Conservation (phyloP, 2,888 invertebrate genomes). For the Vandiemenella viatica region DNA sequence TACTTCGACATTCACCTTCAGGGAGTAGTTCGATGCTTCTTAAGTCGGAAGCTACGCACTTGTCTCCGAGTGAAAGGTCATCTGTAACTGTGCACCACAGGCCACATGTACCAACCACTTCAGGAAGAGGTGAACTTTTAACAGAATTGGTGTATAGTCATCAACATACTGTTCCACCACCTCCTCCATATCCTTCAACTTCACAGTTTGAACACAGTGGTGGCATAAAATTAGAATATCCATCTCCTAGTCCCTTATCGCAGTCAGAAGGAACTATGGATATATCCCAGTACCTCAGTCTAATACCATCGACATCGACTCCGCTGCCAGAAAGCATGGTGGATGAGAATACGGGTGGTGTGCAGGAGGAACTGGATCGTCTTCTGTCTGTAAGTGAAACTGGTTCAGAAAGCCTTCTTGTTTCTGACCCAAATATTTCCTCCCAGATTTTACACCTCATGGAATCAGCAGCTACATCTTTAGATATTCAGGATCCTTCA, state of each 20-base stretch:
- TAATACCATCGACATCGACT: not conserved
- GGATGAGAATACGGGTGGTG: not conserved
- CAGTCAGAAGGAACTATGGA: slow-evolving; percentile 1
- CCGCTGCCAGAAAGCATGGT: not conserved
- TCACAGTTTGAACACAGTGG: not conserved
- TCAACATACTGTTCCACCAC: slow-evolving; percentile 3
- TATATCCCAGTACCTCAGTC: slow-evolving; percentile 1
- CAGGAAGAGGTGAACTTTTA: not conserved
- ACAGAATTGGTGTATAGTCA: slow-evolving; percentile 6
- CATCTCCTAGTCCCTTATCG: not conserved
- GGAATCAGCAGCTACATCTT: not conserved
- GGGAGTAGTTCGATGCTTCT: not conserved
- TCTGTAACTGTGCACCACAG: not conserved
- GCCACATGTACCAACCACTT: not conserved
- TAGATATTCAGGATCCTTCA: not conserved
- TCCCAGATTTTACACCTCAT: slow-evolving; percentile 7
- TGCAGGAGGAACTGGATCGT: slow-evolving; percentile 3
- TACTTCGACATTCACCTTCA: not conserved
- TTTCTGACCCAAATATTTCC: slow-evolving; percentile 2
- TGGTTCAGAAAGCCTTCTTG: not conserved
- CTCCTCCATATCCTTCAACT: slow-evolving; percentile 5
- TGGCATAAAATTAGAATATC: not conserved
- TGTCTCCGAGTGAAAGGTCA: not conserved
- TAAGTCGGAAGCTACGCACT: not conserved
- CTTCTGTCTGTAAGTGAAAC: not conserved